Base-by-base conservation (phyloP, 2,888 invertebrate species). In the Liopterus haemorrhoidalis region DNA sequence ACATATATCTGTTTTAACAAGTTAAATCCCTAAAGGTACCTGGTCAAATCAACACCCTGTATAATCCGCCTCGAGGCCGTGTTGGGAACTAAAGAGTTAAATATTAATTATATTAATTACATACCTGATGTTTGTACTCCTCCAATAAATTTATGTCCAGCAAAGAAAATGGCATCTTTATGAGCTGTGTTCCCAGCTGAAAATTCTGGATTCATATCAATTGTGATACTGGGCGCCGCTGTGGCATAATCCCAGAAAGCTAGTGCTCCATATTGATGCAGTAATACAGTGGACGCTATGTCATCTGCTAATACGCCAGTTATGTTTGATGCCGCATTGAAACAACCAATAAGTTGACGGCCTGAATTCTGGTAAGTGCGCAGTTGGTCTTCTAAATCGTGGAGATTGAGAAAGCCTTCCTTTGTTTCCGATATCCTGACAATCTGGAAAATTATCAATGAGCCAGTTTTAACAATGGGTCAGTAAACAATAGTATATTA, bases 211-310 rank as follows among this genome's bases (percentile, higher is more conserved):
- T 93, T 92, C 85, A 92, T 88, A 57, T 89, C 84, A 44, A 92
- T 78, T 12, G 76, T 71, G 0, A 83, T 74, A 58, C 84, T 85
- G 0, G 92, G 88, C 47, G 84, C 85, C 3, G 89, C 86, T 3
- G 88, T 74, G 5, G 90, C 89, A 62, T 86, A 92, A 65, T 93
- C 92, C 91, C 92, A 94, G 60, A 93, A 82, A 3, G 89, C 80
- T 53, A 85, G 73, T 0, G 89, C 91, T 5, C 85, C 85, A 61
- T 87, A 84, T 60, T 78, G 84, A 60, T 92, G 91, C 9, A 92
- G 72, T 3, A 89, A 70, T 11, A 83, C 69, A 0, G 90, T 89
- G 5, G 92, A 82, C 0, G 82, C 81, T 2, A 88, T 79, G 58
- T 89, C 88, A 67, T 91, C 89, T 28, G 82, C 79, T 22, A 91